Base-by-base conservation (phyloP, 2,113 vertebrate genomes). In the Saccopteryx leptura region DNA sequence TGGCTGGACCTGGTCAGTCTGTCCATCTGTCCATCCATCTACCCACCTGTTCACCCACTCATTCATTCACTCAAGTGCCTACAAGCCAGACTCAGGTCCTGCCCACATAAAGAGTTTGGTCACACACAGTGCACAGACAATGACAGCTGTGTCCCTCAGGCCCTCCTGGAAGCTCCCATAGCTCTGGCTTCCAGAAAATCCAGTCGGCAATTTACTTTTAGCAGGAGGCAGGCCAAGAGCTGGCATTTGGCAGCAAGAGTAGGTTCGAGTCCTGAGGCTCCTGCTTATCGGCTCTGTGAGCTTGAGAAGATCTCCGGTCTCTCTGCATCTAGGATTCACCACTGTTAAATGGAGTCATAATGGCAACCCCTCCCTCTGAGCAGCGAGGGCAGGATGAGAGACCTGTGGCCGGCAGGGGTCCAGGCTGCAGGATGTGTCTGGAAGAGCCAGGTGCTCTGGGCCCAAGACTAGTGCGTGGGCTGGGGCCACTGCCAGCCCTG, bases 141-240 rank as follows among this genome's bases (percentile, higher is more conserved):
- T 8, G 31, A 50, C 9, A 28, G 15, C 5, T 21, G 5, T 3
- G n/a, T 11, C 72, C 83, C 33, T 50, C 31, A 23, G 5, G 61
- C 8, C 26, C 72, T 84, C 54, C 21, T 28, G 12, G 18, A 33
- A 75, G 65, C 14, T 46, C 48, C 63, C 48, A 3, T 1, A 65
- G n/a, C n/a, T 90, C 63, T 63, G 91, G n/a, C 74, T 94, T 85
- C 88, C 63, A 79, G 92, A 85, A 79, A 65, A 90, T 39, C 82
- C 46, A 10, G 76, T 60, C 0, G 21, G 7, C 23, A 48, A 23
- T 83, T 54, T 17, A 39, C 28, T 89, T 63, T 28, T 13, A 72
- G 39, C 48, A 31, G 85, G 85, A 83, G 66, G 74, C 10, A 60
- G 76, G n/a, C 58, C 39, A 17, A n/a, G 39, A 56, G 72, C 52